Conservation (phyloP, 92 coral and sea anemone species). For the Bergia sp. region DNA sequence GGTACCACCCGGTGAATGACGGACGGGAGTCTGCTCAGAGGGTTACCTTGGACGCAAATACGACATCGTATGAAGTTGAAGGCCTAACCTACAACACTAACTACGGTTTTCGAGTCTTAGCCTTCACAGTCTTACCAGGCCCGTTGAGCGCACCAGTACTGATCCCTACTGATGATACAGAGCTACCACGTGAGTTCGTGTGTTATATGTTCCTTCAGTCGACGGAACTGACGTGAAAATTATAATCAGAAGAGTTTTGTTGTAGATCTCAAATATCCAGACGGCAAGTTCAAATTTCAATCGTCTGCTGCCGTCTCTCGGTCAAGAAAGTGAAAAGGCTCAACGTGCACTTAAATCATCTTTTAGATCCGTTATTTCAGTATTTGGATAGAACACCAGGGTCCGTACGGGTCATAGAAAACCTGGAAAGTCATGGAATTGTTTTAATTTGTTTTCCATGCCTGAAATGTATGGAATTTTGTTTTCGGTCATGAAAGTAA, state of each 20-base stretch:
- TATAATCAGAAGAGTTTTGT: too few relatives aligned
- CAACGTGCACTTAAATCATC: too few relatives aligned
- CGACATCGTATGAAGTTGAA: not conserved
- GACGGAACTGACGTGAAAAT: too few relatives aligned
- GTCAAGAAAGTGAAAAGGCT: too few relatives aligned
- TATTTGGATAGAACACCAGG: not conserved
- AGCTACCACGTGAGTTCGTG: conserved; percentile 2
- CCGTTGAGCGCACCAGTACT: conserved; percentile 1
- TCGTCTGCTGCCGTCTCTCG: too few relatives aligned
- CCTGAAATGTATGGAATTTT: too few relatives aligned
- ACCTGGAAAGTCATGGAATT: too few relatives aligned
- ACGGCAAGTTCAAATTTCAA: too few relatives aligned
- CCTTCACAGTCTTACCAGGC: not conserved
- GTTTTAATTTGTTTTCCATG: too few relatives aligned
- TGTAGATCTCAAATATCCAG: too few relatives aligned
- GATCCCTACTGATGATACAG: not conserved
- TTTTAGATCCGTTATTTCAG: not conserved
- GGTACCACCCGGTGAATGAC: not conserved
- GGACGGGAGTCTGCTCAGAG: not conserved
- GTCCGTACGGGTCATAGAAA: too few relatives aligned
- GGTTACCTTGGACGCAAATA: not conserved
- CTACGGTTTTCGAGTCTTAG: conserved; percentile 1
- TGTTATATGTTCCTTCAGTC: not conserved
- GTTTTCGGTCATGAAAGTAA: too few relatives aligned
- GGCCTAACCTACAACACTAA: conserved; percentile 10